Conservation (phyloP, 1,140 invertebrate genomes). For the Drosophila triauraria region DNA sequence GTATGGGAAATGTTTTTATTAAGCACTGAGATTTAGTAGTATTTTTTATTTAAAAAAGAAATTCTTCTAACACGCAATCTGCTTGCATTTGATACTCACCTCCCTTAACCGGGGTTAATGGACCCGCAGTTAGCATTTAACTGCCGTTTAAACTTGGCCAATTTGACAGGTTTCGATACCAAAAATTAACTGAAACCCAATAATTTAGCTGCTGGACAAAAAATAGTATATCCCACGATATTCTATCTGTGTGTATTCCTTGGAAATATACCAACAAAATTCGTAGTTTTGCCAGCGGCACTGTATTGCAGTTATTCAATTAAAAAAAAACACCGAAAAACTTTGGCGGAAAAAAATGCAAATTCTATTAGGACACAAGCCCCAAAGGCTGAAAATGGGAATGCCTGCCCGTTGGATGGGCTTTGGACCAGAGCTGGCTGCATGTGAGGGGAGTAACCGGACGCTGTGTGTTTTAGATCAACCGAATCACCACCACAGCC, state of each 20-base stretch:
- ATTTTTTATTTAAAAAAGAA: neutral
- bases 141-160: neutral
- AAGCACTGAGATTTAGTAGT: too few relatives aligned
- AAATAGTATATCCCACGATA: neutral
- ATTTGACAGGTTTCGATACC: neutral
- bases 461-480: slow-evolving; percentile 44
- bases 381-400: slow-evolving; percentile 26
- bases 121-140: neutral
- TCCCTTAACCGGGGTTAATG: neutral
- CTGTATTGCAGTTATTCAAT: slow-evolving; percentile 73
- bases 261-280: slow-evolving; percentile 10
- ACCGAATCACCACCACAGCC: slow-evolving; percentile 19
- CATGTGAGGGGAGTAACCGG: slow-evolving; percentile 9
- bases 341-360: slow-evolving; percentile 61
- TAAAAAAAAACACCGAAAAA: slow-evolving; percentile 65
- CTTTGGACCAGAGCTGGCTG: neutral
- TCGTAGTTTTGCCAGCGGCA: slow-evolving; percentile 35
- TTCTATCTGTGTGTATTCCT: slow-evolving; percentile 8
- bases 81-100: too few relatives aligned
- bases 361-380: slow-evolving; percentile 66
- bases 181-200: slow-evolving; percentile 25
- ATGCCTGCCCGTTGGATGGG: slow-evolving; percentile 12
- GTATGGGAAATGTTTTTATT: neutral
- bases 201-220: slow-evolving; percentile 1
- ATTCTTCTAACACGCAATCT: too few relatives aligned